Evolutionary conservation across 2,113 vertebrate species (phyloP).

Genomic region (Lucifuga dentata): DNA sequence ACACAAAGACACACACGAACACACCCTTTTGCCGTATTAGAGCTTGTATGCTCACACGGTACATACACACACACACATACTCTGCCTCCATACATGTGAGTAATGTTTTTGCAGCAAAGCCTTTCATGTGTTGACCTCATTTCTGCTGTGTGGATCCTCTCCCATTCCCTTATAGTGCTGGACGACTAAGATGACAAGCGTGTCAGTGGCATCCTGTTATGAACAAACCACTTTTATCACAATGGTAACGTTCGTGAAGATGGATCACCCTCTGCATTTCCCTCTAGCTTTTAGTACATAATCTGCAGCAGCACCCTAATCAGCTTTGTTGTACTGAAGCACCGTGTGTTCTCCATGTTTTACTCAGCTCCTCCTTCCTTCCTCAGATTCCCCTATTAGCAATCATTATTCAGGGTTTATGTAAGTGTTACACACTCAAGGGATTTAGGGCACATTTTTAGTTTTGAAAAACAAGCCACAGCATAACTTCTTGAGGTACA

Average conservation of each 20-base stretch:
- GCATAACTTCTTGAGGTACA: neutral
- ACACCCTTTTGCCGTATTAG: no score
- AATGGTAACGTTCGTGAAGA: neutral
- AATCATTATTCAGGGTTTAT: constrained; percentile 6
- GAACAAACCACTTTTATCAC: neutral
- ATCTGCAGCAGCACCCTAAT: constrained; percentile 16
- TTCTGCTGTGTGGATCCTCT: no score
- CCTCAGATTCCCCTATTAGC: constrained; percentile 7
- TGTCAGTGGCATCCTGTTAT: no score
- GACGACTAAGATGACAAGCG: constrained; percentile 30
- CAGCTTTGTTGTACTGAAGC: constrained; percentile 6
- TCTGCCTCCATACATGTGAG: no score
- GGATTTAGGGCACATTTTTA: neutral
- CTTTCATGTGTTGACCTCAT: no score
- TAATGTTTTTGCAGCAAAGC: no score
- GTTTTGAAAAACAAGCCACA: neutral
- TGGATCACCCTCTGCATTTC: neutral
- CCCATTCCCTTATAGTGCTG: constrained; percentile 6
- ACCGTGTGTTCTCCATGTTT: constrained; percentile 7
- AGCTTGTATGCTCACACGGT: no score
- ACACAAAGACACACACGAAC: no score
- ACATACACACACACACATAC: no score
- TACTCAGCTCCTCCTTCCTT: neutral
- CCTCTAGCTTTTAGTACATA: constrained; percentile 2
- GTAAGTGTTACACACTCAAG: neutral